These are phyloP conservation scores for Oasisia sp. DNA, from an alignment of 2,888 invertebrate species.

Conservation along the genomic window DNA sequence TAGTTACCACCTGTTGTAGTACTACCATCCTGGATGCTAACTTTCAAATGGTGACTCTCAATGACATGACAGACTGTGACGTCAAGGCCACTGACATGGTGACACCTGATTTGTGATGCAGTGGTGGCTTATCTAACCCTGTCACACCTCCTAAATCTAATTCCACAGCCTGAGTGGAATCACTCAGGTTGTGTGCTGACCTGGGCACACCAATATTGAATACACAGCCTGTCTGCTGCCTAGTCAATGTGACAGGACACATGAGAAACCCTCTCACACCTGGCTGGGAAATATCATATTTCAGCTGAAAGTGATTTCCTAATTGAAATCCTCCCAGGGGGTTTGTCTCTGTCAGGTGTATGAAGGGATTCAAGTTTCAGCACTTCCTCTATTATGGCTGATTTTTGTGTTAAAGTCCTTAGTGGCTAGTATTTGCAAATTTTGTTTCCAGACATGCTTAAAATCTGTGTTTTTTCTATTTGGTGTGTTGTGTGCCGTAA, in stretches of 20 bases:
- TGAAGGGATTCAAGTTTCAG: not conserved
- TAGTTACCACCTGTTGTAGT: not conserved
- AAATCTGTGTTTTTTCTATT: not conserved
- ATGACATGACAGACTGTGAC: not conserved
- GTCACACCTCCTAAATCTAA: not conserved
- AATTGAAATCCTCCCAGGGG: not conserved
- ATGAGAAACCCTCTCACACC: not conserved
- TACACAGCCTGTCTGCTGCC: not conserved
- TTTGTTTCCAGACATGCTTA: not conserved
- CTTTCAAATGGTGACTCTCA: not conserved
- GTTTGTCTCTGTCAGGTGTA: not conserved
- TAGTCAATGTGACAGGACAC: not conserved
- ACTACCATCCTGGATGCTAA: not conserved
- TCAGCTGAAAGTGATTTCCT: not conserved
- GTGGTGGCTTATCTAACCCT: not conserved
- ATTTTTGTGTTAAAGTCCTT: not conserved
- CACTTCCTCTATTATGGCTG: not conserved
- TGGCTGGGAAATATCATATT: not conserved
- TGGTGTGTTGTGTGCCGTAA: not conserved
- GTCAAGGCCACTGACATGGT: not conserved
- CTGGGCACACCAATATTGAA: not conserved
- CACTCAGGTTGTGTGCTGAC: not conserved
- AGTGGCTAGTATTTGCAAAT: not conserved
- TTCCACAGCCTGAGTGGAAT: not conserved
- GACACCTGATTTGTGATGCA: not conserved